Evolutionary conservation across 2,797 vertebrate species (phyloP).

Genomic region (Psittacula echo): DNA sequence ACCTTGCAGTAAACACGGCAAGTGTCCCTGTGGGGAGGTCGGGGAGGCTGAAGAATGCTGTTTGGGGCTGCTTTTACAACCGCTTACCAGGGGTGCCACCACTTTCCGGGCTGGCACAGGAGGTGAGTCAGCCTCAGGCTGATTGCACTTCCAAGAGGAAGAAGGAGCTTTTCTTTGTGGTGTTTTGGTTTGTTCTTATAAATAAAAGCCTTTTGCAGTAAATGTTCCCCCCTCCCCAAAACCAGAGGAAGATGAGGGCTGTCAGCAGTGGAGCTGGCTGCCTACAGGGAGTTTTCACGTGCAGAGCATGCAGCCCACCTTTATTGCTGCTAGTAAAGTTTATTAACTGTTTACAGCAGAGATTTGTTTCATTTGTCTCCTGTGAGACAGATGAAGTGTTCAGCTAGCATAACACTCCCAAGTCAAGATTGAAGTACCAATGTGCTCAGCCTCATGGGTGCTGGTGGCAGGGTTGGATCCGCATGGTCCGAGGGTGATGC

Average conservation of each 20-base stretch:
- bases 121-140: not conserved
- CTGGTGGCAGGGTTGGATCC: not conserved
- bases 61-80: not conserved
- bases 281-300: not conserved
- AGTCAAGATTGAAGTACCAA: not conserved
- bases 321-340: not conserved
- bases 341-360: not conserved
- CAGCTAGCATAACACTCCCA: rapidly evolving
- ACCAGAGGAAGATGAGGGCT: not conserved
- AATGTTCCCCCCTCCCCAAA: not conserved
- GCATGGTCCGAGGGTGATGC: not conserved
- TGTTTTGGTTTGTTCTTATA: not conserved
- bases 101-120: not conserved
- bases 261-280: not conserved
- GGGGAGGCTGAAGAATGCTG: not conserved
- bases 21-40: not conserved
- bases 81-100: rapidly evolving
- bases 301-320: rapidly evolving
- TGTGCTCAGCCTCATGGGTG: rapidly evolving
- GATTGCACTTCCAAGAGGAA: not conserved
- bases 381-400: not conserved
- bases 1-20: not conserved
- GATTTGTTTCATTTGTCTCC: not conserved
- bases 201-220: not conserved
- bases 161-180: not conserved